Conservation (phyloP, 2,797 vertebrate species). For the Scleropages formosus region DNA sequence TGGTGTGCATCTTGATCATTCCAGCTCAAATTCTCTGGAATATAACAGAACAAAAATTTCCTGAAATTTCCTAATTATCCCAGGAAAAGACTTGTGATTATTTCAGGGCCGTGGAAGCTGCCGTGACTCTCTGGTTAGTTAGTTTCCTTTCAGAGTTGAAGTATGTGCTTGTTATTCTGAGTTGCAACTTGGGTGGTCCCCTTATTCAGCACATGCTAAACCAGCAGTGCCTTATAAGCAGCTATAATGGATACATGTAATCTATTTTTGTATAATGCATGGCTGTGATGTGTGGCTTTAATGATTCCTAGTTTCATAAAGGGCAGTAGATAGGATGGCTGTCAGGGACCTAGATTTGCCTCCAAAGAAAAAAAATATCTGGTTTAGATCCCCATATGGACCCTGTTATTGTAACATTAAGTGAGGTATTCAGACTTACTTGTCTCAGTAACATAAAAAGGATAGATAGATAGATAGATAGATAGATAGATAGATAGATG, state of each 20-base stretch:
- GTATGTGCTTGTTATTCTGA: conserved; percentile 56
- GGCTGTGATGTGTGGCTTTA: too few relatives aligned
- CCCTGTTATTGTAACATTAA: too few relatives aligned
- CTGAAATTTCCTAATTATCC: not conserved
- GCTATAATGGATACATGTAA: conserved; percentile 49
- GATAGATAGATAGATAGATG: too few relatives aligned
- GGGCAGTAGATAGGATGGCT: not conserved
- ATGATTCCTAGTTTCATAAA: conserved; percentile 1
- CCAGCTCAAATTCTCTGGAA: too few relatives aligned
- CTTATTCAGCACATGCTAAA: conserved; percentile 55
- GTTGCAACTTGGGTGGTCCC: conserved; percentile 54
- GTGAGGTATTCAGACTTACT: too few relatives aligned
- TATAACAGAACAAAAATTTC: too few relatives aligned
- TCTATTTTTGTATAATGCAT: not conserved
- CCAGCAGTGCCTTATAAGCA: conserved; percentile 52
- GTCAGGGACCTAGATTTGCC: conserved; percentile 8
- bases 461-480: too few relatives aligned
- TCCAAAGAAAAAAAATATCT: too few relatives aligned
- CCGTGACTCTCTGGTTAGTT: conserved; percentile 28
- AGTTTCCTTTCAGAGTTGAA: conserved; percentile 51
- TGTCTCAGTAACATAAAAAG: too few relatives aligned
- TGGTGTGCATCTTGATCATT: not conserved
- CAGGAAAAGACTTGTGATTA: not conserved
- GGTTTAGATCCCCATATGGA: too few relatives aligned
- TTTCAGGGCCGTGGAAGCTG: conserved; percentile 14